Percentiles rank a stretch among this genome's conserved stretches.
Evolutionary conservation across 2,888 invertebrate species (phyloP).

Genomic region (Lapara coniferarum): DNA sequence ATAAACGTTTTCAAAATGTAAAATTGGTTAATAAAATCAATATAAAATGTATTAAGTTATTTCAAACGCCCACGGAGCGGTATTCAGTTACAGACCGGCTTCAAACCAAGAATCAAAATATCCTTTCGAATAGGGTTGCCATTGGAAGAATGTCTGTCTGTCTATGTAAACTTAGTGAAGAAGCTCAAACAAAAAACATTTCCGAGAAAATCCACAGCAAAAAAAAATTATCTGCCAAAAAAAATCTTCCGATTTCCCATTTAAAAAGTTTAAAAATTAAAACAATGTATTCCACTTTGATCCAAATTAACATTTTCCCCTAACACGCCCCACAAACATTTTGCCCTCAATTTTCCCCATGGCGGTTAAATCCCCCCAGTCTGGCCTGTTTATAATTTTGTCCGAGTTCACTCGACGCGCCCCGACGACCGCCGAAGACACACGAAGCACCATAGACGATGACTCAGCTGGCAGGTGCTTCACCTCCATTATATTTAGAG

Average conservation of each 20-base stretch:
- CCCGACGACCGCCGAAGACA: conserved; percentile 22
- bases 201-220: too few species aligned
- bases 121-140: neutral
- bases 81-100: conserved; percentile 2
- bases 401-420: conserved; percentile 3
- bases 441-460: conserved; percentile 24
- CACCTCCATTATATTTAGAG: conserved; percentile 40
- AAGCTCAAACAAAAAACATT: too few species aligned
- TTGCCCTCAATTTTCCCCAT: too few species aligned
- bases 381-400: conserved; percentile 9
- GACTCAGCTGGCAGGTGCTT: conserved; percentile 43
- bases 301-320: too few species aligned
- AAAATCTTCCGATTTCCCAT: too few species aligned
- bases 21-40: neutral
- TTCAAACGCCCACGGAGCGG: conserved; percentile 2
- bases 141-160: too few species aligned
- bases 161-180: too few species aligned
- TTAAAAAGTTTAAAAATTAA: too few species aligned
- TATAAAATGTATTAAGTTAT: conserved; percentile 16
- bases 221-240: too few species aligned
- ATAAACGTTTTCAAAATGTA: neutral
- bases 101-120: conserved; percentile 6
- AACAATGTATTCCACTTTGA: too few species aligned
- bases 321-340: too few species aligned
- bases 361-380: too few species aligned